Percentiles rank a stretch among this genome's conserved stretches.
Evolutionary conservation across 92 coral and sea anemone species (phyloP).

Genomic region (Chrysogorgia sp.): DNA sequence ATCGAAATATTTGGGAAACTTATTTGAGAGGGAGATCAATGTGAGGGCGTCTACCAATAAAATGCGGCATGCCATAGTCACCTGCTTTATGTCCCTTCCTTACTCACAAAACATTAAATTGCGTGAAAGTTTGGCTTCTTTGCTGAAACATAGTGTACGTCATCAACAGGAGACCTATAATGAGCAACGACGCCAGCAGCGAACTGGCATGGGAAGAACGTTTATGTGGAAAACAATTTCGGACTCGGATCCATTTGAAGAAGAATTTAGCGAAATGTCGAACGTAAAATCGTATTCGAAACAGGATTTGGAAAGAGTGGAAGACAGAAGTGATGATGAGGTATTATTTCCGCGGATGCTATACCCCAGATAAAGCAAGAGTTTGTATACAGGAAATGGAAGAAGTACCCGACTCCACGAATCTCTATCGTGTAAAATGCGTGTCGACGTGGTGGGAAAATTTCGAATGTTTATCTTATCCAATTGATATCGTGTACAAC

Average conservation of each 20-base stretch:
- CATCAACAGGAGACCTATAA: conserved; percentile 40
- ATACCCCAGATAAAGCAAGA: conserved; percentile 29
- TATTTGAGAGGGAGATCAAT: conserved; percentile 20
- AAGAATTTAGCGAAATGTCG: neutral
- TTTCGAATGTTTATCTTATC: conserved; percentile 14
- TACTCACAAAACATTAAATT: conserved; percentile 28
- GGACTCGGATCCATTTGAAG: conserved; percentile 9
- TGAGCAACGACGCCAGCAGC: conserved; percentile 21
- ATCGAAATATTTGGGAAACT: conserved; percentile 15
- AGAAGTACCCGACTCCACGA: conserved; percentile 19
- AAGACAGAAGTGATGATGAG: conserved; percentile 31
- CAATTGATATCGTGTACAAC: conserved; percentile 31
- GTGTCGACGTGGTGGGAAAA: conserved; percentile 43
- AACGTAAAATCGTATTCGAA: neutral
- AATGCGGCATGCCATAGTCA: conserved; percentile 35
- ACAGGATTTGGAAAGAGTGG: neutral
- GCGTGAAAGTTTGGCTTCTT: conserved; percentile 40
- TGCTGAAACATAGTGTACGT: conserved; percentile 36
- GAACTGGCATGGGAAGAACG: neutral
- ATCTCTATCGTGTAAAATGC: conserved; percentile 23
- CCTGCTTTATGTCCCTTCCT: conserved; percentile 19
- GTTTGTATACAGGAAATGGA: conserved; percentile 29
- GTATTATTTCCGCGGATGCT: conserved; percentile 25
- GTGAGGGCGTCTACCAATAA: conserved; percentile 35
- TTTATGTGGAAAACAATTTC: neutral